These are phyloP conservation scores for Andrena praecox DNA, from an alignment of 2,888 invertebrate species.

Conservation along the genomic window DNA sequence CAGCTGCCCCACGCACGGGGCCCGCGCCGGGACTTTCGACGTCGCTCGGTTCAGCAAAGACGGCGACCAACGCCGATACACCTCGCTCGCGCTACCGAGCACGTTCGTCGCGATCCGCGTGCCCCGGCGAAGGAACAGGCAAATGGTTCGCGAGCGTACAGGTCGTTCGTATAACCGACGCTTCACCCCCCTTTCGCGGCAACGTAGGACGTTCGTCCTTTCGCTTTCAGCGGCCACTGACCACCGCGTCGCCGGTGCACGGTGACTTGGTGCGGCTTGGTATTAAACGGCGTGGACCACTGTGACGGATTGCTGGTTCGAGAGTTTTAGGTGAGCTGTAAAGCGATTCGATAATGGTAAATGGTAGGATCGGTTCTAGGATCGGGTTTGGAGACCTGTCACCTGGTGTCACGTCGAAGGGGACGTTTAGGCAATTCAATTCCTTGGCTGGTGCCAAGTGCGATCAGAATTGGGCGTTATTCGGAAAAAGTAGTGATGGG, in stretches of 20 bases:
- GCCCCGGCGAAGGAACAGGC: conserved; percentile 58
- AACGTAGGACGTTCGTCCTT: conserved; percentile 66
- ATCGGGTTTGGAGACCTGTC: too few species aligned
- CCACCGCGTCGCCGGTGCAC: conserved; percentile 52
- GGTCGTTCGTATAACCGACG: conserved; percentile 54
- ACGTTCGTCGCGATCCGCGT: conserved; percentile 15
- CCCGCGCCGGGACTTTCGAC: conserved; percentile 31
- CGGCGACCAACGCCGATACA: conserved; percentile 12
- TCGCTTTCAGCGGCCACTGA: conserved; percentile 76
- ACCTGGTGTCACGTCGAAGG: too few species aligned
- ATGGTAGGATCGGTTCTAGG: too few species aligned
- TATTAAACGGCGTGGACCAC: not conserved
- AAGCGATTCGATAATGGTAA: too few species aligned
- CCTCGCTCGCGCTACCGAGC: conserved; percentile 21
- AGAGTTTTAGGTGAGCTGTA: too few species aligned
- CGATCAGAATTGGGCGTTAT: too few species aligned
- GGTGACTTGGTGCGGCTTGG: not conserved
- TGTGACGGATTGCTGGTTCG: not conserved
- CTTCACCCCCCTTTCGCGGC: conserved; percentile 47
- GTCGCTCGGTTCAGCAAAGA: conserved; percentile 13
- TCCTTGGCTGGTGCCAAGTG: too few species aligned
- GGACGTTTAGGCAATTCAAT: too few species aligned
- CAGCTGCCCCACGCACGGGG: conserved; percentile 40
- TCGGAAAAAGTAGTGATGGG: too few species aligned
- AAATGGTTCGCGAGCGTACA: conserved; percentile 51